Evolutionary conservation across 2,888 invertebrate species (phyloP), one percentile per base, ranked within the genome.

Genomic region (Melipona bicolor): DNA sequence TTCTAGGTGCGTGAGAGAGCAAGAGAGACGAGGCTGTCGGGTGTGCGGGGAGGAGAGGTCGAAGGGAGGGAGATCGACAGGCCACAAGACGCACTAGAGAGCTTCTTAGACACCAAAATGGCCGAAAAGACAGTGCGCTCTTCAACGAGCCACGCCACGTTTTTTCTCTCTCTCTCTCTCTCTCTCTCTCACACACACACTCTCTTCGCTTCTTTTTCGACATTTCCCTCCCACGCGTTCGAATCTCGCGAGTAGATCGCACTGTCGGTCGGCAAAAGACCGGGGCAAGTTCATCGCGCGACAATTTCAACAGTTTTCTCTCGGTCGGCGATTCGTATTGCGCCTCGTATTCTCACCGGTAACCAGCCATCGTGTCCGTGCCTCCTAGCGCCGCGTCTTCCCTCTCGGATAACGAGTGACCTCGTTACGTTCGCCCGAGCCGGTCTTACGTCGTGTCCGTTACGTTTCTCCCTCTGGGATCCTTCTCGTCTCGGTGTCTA

Each of bases 71-170:
- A 85, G 85, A 86, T 84, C 86, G 84, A 85, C 79, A 88, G 87
- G 81, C 81, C 84, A 81, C 82, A 84, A 88, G 81, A 84, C 83
- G 78, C 77, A 81, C 87, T 88, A 90, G 86, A 89, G 87, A 84
- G 83, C 84, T 88, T 91, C 86, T 91, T 90, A 90, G 89, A 88
- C 86, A 87, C 88, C 90, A 91, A 91, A 91, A 91, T 91, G 91
- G 91, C 91, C 90, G 91, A 91, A 91, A 91, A 88, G 90, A 85
- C 85, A 68, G 82, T 69, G 82, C 86, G 81, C 81, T 83, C 73
- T 74, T 77, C 13, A 27, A 69, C 81, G 59, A 65, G 77, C 77
- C 65, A 62, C 54, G 59, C 54, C 59, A 64, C 72, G 54, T 52
- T 65, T 67, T 59, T n/a, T 59, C 11, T 19, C 15, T 64, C 43